Base-by-base conservation (phyloP, 1,140 invertebrate genomes). In the Phymorhynchus buccinoides region DNA sequence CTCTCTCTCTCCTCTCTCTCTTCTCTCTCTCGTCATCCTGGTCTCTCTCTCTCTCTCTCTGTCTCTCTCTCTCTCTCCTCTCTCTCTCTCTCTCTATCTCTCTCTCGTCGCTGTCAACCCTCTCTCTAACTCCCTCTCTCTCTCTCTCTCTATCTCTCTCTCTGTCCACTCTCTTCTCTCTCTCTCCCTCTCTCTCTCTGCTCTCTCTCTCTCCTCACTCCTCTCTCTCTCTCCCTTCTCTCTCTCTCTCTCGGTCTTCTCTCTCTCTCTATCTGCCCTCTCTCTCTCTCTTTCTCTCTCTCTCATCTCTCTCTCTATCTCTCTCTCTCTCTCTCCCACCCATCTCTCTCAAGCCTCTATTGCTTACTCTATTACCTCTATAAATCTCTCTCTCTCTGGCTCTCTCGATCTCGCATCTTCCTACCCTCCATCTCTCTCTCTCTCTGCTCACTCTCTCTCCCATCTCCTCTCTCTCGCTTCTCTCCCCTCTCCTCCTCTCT, bases 11-110 rank as follows among this genome's bases (percentile, higher is more conserved):
- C n/a, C 7, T 62, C 66, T 84, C 83, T 84, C 68, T 75, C 68
- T 84, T n/a, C 83, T 84, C 68, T 48, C 44, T 48, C 44, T 48
- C 44, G 44, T 48, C 44, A 9, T 48, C 44, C 44, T 48, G 18
- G 6, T 48, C 6, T 48, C 18, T 48, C 6, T 48, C 18, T 48
- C 6, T 48, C 18, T 48, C 6, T 48, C 18, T 71, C 30, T 73
- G 27, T 84, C 32, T 48, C n/a, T 42, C 66, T 75, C 75, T 7
- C n/a, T 77, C 71, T 84, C 35, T 66, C 37, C 68, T 77, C 83
- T 84, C 18, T 48, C 68, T 48, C 83, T 83, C 56, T 39, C 44
- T 48, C 18, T 48, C 44, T 48, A 18, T 48, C 18, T 48, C 44
- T 18, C 18, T 48, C 18, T 48, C 18, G 44, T 62, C 66, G 16